Base-by-base conservation (phyloP, 2,113 vertebrate species). In the Mesitornis unicolor region DNA sequence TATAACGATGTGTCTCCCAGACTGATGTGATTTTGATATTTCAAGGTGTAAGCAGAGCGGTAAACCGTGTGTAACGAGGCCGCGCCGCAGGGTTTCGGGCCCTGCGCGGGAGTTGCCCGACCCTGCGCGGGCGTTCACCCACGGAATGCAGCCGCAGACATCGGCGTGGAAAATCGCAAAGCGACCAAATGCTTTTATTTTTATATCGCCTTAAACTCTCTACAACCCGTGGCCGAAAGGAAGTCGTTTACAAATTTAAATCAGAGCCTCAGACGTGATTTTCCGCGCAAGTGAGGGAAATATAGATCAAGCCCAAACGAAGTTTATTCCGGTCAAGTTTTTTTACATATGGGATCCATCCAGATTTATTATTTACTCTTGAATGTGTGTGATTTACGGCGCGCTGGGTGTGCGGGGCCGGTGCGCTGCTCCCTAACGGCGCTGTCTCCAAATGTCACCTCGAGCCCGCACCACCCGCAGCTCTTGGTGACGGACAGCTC, bases 1-100 rank as follows among this genome's bases (percentile, higher is more conserved):
- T 31, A 10, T 31, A 36, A 63, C 33, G 16, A 6, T 4, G 11
- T 8, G 45, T 47, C 13, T 26, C 47, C 8, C 42, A 14, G 25
- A 7, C 10, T 22, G 31, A 12, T 2, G 69, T 1, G 2, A 1
- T 68, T 71, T 10, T 28, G 59, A 1, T 4, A 1, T 19, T 78
- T 79, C 11, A 28, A 69, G 31, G 22, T 25, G 6, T 4, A 36
- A 56, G 4, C 14, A 13, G 9, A 42, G 64, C 42, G 16, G 26
- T 16, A 28, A 53, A 60, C 25, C 7, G 24, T 2, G 11, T 18
- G 21, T 5, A 16, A 11, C 10, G 8, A 9, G 10, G 65, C 6
- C 7, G 10, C 19, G 45, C n/a, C 63, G 20, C 40, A n/a, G n/a
- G n/a, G n/a, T n/a, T n/a, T n/a, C n/a, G n/a, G 24, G 65, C 33